Conservation (phyloP, 1,140 invertebrate genomes). For the Paralvinella palmiformis region DNA sequence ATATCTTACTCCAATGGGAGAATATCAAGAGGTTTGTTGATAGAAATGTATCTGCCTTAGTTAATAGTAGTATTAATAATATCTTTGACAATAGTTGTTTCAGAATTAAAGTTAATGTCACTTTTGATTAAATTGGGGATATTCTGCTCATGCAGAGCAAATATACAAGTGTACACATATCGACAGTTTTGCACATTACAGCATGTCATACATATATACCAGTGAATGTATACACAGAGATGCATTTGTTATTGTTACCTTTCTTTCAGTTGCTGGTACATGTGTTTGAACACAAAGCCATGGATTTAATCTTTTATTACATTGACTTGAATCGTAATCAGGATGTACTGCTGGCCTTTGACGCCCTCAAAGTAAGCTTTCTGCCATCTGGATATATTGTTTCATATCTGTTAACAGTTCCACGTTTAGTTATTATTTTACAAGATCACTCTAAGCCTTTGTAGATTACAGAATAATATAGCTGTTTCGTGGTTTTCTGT, state of each 20-base stretch:
- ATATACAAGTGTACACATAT: too few relatives aligned
- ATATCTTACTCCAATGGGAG: conserved; percentile 89
- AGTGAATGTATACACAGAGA: conserved; percentile 2
- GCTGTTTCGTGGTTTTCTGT: not conserved
- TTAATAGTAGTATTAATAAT: too few relatives aligned
- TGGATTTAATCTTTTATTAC: conserved; percentile 82
- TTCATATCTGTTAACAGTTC: not conserved
- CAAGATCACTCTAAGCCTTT: not conserved
- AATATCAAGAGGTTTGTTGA: conserved; percentile 95
- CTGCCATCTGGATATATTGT: not conserved
- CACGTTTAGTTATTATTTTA: not conserved
- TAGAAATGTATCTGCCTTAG: too few relatives aligned
- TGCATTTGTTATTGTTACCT: conserved; percentile 17
- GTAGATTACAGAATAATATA: not conserved
- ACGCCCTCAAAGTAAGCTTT: conserved; percentile 60
- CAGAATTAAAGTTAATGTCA: too few relatives aligned
- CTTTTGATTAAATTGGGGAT: too few relatives aligned
- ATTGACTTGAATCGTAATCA: conserved; percentile 81
- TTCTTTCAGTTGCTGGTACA: conserved; percentile 70
- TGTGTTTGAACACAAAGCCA: conserved; percentile 84
- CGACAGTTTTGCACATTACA: too few relatives aligned
- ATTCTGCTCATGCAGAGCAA: too few relatives aligned
- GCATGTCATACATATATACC: conserved; percentile 1
- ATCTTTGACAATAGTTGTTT: too few relatives aligned
- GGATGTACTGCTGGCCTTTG: conserved; percentile 88